Evolutionary conservation across 2,797 vertebrate genomes (phyloP).

Genomic region (Cercopithecus mitis): DNA sequence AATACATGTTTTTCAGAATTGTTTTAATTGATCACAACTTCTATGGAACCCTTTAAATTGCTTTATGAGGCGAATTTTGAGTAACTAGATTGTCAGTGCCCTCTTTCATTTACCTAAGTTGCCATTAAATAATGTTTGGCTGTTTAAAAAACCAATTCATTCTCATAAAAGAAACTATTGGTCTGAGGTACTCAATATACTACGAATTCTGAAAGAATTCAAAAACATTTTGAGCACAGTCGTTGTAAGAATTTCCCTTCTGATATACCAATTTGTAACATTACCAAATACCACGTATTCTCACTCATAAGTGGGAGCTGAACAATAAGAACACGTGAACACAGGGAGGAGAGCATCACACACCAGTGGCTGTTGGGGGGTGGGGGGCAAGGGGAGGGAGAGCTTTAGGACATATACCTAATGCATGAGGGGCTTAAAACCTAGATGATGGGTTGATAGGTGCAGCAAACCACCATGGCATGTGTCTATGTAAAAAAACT

Average conservation of each 20-base stretch:
- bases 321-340: background rate
- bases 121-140: background rate
- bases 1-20: background rate
- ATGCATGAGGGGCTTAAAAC: background rate
- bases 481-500: background rate
- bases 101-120: background rate
- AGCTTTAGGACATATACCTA: background rate
- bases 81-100: background rate
- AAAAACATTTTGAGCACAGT: background rate
- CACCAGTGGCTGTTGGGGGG: accelerated
- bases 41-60: background rate
- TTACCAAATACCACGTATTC: background rate
- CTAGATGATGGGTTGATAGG: background rate
- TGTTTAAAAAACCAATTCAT: background rate
- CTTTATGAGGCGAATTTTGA: background rate
- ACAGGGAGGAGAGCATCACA: background rate
- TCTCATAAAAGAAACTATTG: background rate
- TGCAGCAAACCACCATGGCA: background rate
- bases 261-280: background rate
- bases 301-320: background rate
- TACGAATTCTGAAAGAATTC: background rate
- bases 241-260: background rate
- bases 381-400: background rate
- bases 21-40: background rate
- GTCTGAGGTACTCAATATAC: background rate